phyloP scores from a whole-genome alignment of 92 coral and sea anemone genomes.

The Phymanthus crucifer region DNA sequence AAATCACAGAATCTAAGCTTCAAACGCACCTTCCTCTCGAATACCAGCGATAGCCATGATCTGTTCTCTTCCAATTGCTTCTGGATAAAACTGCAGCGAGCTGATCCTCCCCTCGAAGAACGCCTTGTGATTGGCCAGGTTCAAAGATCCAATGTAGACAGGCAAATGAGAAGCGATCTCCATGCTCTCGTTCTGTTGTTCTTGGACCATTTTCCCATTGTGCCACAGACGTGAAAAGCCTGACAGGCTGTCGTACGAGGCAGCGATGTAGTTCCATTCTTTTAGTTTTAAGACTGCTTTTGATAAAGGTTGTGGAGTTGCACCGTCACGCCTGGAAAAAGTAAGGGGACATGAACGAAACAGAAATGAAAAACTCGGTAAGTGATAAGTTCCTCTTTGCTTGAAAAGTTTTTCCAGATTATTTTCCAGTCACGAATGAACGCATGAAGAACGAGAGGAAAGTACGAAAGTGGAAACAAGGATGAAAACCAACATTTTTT shows the following conservation, averaged over 20 bases:
- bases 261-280: slow-evolving; percentile 79
- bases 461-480: too few species aligned
- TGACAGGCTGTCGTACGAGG: slow-evolving; percentile 63
- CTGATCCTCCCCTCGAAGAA: slow-evolving; percentile 64
- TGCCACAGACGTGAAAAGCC: slow-evolving; percentile 73
- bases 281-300: slow-evolving; percentile 60
- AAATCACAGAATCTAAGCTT: too few species aligned
- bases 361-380: background rate
- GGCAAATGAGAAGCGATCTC: slow-evolving; percentile 69
- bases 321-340: slow-evolving; percentile 47
- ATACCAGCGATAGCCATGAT: slow-evolving; percentile 61
- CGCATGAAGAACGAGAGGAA: too few species aligned
- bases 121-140: slow-evolving; percentile 4
- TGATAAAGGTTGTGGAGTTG: slow-evolving; percentile 29
- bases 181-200: slow-evolving; percentile 47
- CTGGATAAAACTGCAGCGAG: slow-evolving; percentile 46
- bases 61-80: slow-evolving; percentile 61
- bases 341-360: background rate
- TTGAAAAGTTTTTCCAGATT: too few species aligned
- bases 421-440: too few species aligned
- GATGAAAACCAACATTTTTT: too few species aligned
- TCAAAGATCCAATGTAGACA: slow-evolving; percentile 52
- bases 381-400: too few species aligned
- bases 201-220: slow-evolving; percentile 66
- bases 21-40: slow-evolving; percentile 42